These are phyloP conservation scores for Solea senegalensis DNA, from an alignment of 2,113 vertebrate species.

Conservation along the genomic window DNA sequence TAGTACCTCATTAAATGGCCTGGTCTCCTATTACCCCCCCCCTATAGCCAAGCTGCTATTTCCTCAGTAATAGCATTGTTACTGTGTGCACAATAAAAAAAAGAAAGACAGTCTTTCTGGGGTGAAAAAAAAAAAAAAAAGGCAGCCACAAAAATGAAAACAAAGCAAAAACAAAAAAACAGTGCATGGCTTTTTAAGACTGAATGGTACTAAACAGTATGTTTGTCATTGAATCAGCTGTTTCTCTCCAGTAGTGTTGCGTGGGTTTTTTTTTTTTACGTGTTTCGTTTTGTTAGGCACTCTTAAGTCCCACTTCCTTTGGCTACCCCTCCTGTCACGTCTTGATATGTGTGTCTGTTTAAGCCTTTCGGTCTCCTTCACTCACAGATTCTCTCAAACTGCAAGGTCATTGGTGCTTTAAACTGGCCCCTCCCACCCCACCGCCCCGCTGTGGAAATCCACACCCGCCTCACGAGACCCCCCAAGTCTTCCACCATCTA, in stretches of 20 bases:
- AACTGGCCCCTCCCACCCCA: constrained; percentile 37
- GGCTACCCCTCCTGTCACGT: constrained; percentile 34
- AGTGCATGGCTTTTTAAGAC: constrained; percentile 57
- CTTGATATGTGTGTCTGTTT: constrained; percentile 32
- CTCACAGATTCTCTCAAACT: constrained; percentile 61
- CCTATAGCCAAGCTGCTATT: constrained; percentile 67
- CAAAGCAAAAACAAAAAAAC: constrained; percentile 48
- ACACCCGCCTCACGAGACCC: constrained; percentile 62
- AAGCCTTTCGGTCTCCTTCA: constrained; percentile 55
- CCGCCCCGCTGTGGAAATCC: constrained; percentile 56
- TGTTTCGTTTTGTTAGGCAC: constrained; percentile 63
- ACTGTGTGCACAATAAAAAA: constrained; percentile 45
- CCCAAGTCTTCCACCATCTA: constrained; percentile 76
- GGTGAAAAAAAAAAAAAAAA: constrained; percentile 26
- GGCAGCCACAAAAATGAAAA: constrained; percentile 49
- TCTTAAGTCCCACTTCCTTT: constrained; percentile 46
- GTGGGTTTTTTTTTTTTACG: constrained; percentile 28
- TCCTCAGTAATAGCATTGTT: constrained; percentile 73
- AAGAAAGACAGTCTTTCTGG: constrained; percentile 46
- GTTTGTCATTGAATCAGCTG: constrained; percentile 29
- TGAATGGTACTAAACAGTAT: constrained; percentile 38
- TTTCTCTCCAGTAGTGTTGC: constrained; percentile 32
- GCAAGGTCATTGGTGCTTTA: constrained; percentile 72
- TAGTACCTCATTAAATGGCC: constrained; percentile 71
- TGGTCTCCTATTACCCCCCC: constrained; percentile 52